A percentile compares a stretch with the other conserved stretches of the same genome.
These are phyloP conservation scores for Hydractinia echinata DNA, from an alignment of 30 jellyfish, hydroid and myxozoan species.

Conservation along the genomic window DNA sequence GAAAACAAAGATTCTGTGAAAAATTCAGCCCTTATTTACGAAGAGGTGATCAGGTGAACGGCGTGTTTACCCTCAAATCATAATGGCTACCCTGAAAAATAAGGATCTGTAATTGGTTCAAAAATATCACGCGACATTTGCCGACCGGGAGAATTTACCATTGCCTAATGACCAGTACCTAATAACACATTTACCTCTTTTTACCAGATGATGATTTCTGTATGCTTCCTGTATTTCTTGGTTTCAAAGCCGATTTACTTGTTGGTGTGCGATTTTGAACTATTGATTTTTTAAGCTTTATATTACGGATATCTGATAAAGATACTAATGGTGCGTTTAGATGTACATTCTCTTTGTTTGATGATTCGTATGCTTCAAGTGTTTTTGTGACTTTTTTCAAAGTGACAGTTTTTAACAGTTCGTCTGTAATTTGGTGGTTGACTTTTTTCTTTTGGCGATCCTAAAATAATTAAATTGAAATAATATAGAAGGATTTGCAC, in stretches of 20 bases:
- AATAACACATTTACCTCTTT: not conserved
- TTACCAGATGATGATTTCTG: not conserved
- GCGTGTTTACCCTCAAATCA: too few relatives aligned
- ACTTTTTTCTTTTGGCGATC: not conserved
- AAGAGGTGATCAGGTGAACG: too few relatives aligned
- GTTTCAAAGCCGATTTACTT: not conserved
- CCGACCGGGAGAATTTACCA: too few relatives aligned
- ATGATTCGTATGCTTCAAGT: not conserved
- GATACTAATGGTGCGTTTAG: conserved; percentile 28
- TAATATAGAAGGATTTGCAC: not conserved
- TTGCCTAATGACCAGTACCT: too few relatives aligned
- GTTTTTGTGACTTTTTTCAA: conserved; percentile 8
- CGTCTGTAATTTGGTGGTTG: conserved; percentile 42
- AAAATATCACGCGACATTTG: too few relatives aligned
- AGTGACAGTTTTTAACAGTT: conserved; percentile 25
- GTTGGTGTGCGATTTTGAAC: conserved; percentile 2
- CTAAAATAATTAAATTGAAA: not conserved
- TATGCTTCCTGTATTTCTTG: not conserved
- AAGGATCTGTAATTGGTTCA: too few relatives aligned
- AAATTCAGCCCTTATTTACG: too few relatives aligned
- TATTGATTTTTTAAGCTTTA: conserved; percentile 47
- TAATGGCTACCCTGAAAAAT: too few relatives aligned
- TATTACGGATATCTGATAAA: conserved; percentile 32
- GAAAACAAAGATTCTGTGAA: too few relatives aligned
- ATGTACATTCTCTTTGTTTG: conserved; percentile 3